Evolutionary conservation across 2,888 invertebrate genomes (phyloP), one percentile per base, ranked within the genome.

Genomic region (Crossocerus cetratus): DNA sequence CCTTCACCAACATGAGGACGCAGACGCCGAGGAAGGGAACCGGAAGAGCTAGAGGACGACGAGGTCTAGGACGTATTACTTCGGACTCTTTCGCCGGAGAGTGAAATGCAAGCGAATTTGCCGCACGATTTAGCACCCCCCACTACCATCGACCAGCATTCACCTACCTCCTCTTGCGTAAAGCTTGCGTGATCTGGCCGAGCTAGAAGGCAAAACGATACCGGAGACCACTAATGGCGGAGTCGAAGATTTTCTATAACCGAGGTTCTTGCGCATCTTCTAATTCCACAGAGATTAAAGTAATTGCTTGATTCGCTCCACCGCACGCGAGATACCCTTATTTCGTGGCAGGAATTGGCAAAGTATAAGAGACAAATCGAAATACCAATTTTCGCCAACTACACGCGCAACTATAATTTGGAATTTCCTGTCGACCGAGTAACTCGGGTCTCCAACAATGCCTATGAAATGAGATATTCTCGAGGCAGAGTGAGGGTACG

Each of bases 21-120:
- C 67, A 60, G 59, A 69, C 63, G 53, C 44, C 53, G 53, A 62
- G 62, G 62, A 67, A 70, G 80, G 78, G n/a, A n/a, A 63, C 14
- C 16, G 32, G 61, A 61, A 57, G 69, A 70, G 76, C 74, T 80
- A 69, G 77, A 62, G n/a, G 58, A 63, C 21, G 63, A 58, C 5
- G 54, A 65, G 14, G 54, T 45, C 45, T 59, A 56, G 14, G 68
- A 85, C 80, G 85, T 85, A 84, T 85, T 84, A 84, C 84, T 79
- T 69, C 72, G 56, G 72, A 79, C 80, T 80, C 75, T 74, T 77
- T 75, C 76, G 78, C 65, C 73, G 69, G 76, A 82, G 83, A 86
- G 82, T 81, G 84, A 85, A 87, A 86, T 84, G 86, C 86, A 85
- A 86, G 87, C 84, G 86, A 87, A 88, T 88, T 88, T 87, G 86